Evolutionary conservation across 2,797 vertebrate species (phyloP).

Genomic region (Sebastes iracundus): DNA sequence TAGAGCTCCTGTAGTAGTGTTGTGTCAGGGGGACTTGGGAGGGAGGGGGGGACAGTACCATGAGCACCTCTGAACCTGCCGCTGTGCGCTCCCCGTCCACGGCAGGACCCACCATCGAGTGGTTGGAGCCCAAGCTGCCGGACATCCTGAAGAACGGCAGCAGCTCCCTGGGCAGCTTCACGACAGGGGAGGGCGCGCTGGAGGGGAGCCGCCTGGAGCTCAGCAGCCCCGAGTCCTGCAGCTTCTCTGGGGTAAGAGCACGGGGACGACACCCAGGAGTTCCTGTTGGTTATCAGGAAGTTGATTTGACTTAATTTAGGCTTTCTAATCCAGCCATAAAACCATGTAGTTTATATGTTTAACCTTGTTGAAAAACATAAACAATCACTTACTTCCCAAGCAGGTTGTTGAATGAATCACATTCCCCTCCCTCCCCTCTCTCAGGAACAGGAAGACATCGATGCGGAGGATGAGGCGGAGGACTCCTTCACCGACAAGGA

Average conservation of each 20-base stretch:
- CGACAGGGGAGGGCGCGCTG: constrained; percentile 81
- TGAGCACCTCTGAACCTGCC: constrained; percentile 82
- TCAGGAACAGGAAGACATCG: constrained; percentile 93
- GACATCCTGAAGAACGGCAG: constrained; percentile 94
- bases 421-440: neutral
- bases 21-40: constrained; percentile 15
- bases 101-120: constrained; percentile 93
- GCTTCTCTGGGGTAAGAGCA: constrained; percentile 88
- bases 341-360: neutral
- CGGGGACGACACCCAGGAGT: too few species aligned
- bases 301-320: neutral
- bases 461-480: constrained; percentile 90
- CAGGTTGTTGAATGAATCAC: neutral
- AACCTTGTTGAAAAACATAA: neutral
- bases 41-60: constrained; percentile 38
- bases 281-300: neutral
- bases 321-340: neutral
- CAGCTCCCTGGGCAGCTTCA: constrained; percentile 83
- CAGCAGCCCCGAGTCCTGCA: constrained; percentile 84
- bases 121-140: constrained; percentile 95
- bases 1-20: constrained; percentile 13
- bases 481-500: constrained; percentile 89
- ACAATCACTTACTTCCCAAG: neutral
- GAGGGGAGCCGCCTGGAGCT: constrained; percentile 84
- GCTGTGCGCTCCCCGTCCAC: constrained; percentile 72